Conservation (phyloP, 1,140 invertebrate species). For the Sarcophaga peregrina region DNA sequence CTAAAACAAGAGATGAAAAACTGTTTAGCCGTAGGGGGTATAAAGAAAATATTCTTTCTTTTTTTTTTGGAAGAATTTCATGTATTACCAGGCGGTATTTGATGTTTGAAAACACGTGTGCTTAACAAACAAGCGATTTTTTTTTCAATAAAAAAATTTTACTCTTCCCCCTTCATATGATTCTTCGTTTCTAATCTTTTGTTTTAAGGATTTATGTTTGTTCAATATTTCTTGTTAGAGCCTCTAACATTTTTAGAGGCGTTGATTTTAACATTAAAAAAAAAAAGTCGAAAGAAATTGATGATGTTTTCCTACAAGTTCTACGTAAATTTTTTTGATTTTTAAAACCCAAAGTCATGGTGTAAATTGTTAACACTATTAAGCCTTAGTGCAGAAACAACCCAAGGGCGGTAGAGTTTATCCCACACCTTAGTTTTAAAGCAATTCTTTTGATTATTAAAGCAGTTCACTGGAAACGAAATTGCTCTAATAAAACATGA, state of each 20-base stretch:
- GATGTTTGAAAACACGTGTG: conserved; percentile 26
- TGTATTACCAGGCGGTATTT: not conserved
- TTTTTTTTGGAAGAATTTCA: not conserved
- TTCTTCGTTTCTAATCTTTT: not conserved
- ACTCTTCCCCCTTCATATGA: not conserved
- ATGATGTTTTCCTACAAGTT: not conserved
- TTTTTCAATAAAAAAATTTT: not conserved
- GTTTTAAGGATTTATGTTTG: conserved; percentile 14
- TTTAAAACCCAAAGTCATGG: not conserved
- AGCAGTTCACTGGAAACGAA: not conserved
- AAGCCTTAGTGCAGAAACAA: not conserved
- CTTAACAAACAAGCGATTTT: not conserved
- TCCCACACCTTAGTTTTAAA: not conserved
- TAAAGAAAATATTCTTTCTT: not conserved
- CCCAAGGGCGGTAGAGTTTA: not conserved
- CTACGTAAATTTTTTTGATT: not conserved
- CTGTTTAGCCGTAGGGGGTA: conserved; percentile 12
- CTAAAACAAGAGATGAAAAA: too few species aligned
- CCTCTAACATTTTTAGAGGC: conserved; percentile 18
- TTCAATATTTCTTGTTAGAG: conserved; percentile 14
- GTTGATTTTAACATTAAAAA: not conserved
- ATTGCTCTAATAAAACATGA: conserved; percentile 19
- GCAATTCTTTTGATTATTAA: too few species aligned
- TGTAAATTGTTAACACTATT: conserved; percentile 25
- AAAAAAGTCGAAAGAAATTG: not conserved